Conservation (phyloP, 2,888 invertebrate species). For the Trissolcus brochymenae region DNA sequence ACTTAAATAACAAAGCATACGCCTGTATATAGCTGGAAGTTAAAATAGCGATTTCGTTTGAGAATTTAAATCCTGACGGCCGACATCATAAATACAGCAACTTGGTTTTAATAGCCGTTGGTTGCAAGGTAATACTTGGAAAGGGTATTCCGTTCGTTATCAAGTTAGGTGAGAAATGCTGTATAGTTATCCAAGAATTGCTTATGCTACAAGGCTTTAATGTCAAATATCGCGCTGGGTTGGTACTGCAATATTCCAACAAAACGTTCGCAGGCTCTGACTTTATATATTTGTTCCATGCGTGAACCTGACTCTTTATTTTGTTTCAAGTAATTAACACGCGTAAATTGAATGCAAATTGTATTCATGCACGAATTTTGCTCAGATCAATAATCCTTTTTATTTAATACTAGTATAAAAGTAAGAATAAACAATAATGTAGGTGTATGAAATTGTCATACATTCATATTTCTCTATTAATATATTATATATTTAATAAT, state of each 20-base stretch:
- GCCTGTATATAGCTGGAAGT: neutral
- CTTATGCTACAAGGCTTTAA: conserved; percentile 33
- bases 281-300: conserved; percentile 21
- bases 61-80: conserved; percentile 28
- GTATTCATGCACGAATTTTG: too few species aligned
- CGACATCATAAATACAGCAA: conserved; percentile 34
- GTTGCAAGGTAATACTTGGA: conserved; percentile 29
- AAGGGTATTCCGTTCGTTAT: conserved; percentile 20
- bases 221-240: conserved; percentile 22
- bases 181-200: conserved; percentile 31
- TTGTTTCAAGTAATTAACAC: neutral
- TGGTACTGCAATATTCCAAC: conserved; percentile 15
- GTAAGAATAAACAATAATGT: too few species aligned
- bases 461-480: too few species aligned
- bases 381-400: too few species aligned
- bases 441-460: too few species aligned
- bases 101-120: conserved; percentile 22
- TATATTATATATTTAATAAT: too few species aligned
- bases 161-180: conserved; percentile 19
- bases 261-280: conserved; percentile 17
- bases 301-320: neutral
- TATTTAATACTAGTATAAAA: too few species aligned
- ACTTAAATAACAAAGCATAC: conserved; percentile 7
- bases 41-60: conserved; percentile 11
- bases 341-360: too few species aligned